Conservation (phyloP, 2,888 invertebrate genomes). For the Plusia festucae region DNA sequence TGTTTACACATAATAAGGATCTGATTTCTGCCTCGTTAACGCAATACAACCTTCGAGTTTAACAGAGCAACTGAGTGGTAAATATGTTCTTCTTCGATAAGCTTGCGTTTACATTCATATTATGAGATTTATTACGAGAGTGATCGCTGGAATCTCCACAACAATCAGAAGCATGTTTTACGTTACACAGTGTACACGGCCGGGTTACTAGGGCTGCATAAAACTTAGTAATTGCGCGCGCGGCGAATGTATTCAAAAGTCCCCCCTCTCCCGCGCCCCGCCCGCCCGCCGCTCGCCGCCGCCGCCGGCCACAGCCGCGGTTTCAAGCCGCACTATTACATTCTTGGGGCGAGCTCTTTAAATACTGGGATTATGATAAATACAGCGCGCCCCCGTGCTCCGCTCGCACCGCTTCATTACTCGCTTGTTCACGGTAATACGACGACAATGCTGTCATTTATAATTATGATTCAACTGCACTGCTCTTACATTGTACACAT, state of each 20-base stretch:
- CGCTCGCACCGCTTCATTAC: slow-evolving; percentile 37
- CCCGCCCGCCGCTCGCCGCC: background rate
- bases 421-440: slow-evolving; percentile 39
- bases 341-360: slow-evolving; percentile 52
- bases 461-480: slow-evolving; percentile 27
- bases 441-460: slow-evolving; percentile 38
- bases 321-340: slow-evolving; percentile 47
- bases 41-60: background rate
- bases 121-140: background rate
- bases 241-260: slow-evolving; percentile 55
- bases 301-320: slow-evolving; percentile 6
- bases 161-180: background rate
- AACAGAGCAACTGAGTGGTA: background rate
- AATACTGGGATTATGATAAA: slow-evolving; percentile 57
- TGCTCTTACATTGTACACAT: slow-evolving; percentile 13
- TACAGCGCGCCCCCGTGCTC: slow-evolving; percentile 22
- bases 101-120: background rate
- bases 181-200: background rate
- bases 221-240: slow-evolving; percentile 58
- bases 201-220: slow-evolving; percentile 39
- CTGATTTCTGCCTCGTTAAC: background rate
- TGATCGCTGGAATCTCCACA: slow-evolving; percentile 7
- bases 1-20: background rate
- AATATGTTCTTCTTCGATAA: background rate
- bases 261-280: background rate